Base-by-base conservation (phyloP, 1,140 invertebrate species). In the Capitella teleta region DNA sequence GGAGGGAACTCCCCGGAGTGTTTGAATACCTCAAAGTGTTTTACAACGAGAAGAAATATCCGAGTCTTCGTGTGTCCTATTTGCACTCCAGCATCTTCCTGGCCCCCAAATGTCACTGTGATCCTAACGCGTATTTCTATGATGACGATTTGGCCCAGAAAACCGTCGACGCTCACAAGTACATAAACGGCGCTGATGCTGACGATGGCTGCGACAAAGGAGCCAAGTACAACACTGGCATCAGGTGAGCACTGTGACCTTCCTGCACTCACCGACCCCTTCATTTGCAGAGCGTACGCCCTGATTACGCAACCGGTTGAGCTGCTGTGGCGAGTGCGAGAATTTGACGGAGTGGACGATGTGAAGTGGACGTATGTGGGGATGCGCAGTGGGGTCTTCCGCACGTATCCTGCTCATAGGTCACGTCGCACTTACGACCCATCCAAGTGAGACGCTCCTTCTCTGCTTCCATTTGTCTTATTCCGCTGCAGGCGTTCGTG, bases 361-460 rank as follows among this genome's bases (percentile, higher is more conserved):
- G 62, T 74, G 10, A 74, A 72, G 55, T 74, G 72, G 72, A 74
- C 71, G 6, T 74, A 74, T 58, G 70, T 74, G 38, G 72, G 71
- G 3, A 61, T 74, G 53, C 54, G 72, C 19, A 70, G 67, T 56
- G 72, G 72, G 3, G 70, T 74, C n/a, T 74, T 74, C 52, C 57
- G 72, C 42, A 74, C 72, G 1, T 74, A 72, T 54, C 72, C 72
- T 45, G 72, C 70, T 24, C 72, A 74, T 47, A 58, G 70, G 38
- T 74, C 71, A 32, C 63, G 55, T 4, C 59, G 72, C 28, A 57
- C 54, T 23, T 74, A 74, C 56, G 68, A 74, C 53, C 66, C 68
- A 8, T 67, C 68, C 1, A 57, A 62, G 67, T 70, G 52, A 56
- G 37, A 23, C 37, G 6, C 6, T 21, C 36, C 36, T 3, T 21